phyloP scores from a whole-genome alignment of 2,113 vertebrate genomes.

The Caracal caracal region DNA sequence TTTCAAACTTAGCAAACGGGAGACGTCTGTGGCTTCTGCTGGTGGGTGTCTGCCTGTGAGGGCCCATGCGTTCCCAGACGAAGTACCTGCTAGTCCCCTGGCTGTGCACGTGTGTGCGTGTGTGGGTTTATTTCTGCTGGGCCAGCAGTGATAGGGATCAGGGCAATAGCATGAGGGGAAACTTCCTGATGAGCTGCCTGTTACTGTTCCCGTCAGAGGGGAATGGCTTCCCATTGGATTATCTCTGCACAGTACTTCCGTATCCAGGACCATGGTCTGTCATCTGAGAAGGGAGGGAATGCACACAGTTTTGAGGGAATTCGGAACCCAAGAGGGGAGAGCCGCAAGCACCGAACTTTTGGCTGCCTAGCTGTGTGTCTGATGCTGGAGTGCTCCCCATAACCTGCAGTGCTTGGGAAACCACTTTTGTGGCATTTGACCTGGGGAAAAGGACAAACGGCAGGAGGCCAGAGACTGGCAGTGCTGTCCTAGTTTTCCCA shows the following conservation, averaged over 20 bases:
- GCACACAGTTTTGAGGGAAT: neutral
- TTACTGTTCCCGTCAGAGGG: neutral
- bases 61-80: neutral
- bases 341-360: neutral
- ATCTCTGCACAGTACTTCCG: neutral
- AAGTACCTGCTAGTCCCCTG: neutral
- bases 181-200: neutral
- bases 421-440: neutral
- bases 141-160: neutral
- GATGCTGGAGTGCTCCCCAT: neutral
- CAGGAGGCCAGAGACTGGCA: neutral
- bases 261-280: neutral
- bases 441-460: neutral
- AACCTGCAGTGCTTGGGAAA: neutral
- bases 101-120: fast-evolving
- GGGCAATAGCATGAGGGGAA: neutral
- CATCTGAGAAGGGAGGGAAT: neutral
- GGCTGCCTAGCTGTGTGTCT: neutral
- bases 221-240: neutral
- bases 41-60: neutral
- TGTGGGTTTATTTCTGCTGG: neutral
- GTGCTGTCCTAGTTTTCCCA: neutral
- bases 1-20: neutral
- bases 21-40: neutral
- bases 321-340: neutral